Evolutionary conservation across 1,140 invertebrate species (phyloP).

Genomic region (Lethrus apterus): DNA sequence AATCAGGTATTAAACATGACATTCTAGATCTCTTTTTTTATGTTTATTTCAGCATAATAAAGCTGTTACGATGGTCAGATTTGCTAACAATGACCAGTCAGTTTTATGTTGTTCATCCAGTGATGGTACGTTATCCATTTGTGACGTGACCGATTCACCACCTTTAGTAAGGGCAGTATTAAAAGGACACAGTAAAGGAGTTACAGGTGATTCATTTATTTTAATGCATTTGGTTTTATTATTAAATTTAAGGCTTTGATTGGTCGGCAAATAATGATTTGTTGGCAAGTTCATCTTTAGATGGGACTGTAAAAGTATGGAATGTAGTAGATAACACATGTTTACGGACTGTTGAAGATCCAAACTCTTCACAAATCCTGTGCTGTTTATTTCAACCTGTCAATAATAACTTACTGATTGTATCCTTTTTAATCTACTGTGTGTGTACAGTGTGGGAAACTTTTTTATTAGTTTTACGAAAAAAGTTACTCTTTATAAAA

Average conservation of each 20-base stretch:
- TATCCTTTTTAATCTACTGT: conserved; percentile 55
- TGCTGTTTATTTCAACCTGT: conserved; percentile 76
- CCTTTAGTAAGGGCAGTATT: conserved; percentile 66
- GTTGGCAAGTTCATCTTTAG: conserved; percentile 69
- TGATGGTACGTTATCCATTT: conserved; percentile 75
- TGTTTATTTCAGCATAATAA: conserved; percentile 56
- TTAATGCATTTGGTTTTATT: conserved; percentile 14
- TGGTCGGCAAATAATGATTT: conserved; percentile 85
- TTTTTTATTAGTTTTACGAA: no score
- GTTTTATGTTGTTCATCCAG: conserved; percentile 73
- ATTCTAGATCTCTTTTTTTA: not conserved
- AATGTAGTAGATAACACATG: conserved; percentile 51
- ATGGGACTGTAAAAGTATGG: conserved; percentile 73
- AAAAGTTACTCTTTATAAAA: no score
- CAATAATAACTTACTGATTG: conserved; percentile 84
- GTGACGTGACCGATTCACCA: conserved; percentile 62
- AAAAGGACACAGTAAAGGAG: conserved; percentile 65
- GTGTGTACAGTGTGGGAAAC: no score
- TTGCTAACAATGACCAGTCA: conserved; percentile 80
- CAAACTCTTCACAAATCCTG: conserved; percentile 55
- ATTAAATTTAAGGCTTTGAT: conserved; percentile 65
- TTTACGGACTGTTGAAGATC: conserved; percentile 59
- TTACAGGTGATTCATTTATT: conserved; percentile 53
- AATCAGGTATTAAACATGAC: conserved; percentile 52
- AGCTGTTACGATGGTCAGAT: conserved; percentile 75